phyloP scores from a whole-genome alignment of 2,113 vertebrate genomes.

The Dunckerocampus dactyliophorus region DNA sequence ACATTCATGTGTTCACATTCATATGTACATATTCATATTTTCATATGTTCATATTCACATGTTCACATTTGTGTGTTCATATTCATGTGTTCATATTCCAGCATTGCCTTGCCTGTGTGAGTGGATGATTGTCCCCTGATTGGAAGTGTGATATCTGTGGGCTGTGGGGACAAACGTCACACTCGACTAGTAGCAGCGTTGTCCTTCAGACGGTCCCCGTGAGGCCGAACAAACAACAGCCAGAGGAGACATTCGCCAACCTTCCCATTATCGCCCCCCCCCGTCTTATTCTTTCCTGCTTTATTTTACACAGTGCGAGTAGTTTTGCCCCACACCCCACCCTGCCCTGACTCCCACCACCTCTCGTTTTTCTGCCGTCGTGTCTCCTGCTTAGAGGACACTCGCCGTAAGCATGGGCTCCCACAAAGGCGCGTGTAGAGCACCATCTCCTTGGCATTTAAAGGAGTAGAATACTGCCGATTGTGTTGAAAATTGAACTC shows the following conservation, averaged over 20 bases:
- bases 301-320: conserved; percentile 45
- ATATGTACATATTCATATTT: too few species aligned
- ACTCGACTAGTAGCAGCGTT: conserved; percentile 63
- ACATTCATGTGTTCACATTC: background rate
- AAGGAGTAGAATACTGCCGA: conserved; percentile 73
- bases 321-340: conserved; percentile 49
- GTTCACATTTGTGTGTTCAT: too few species aligned
- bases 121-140: conserved; percentile 56
- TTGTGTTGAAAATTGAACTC: conserved; percentile 80
- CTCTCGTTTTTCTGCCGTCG: conserved; percentile 44
- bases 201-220: conserved; percentile 66
- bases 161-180: conserved; percentile 66
- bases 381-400: conserved; percentile 64
- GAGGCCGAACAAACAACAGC: conserved; percentile 60
- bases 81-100: too few species aligned
- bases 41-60: too few species aligned
- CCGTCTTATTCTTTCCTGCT: conserved; percentile 40
- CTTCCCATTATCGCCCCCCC: conserved; percentile 31
- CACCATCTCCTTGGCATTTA: conserved; percentile 76
- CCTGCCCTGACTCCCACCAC: conserved; percentile 34
- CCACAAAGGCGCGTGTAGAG: conserved; percentile 67
- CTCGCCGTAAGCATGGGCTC: conserved; percentile 66
- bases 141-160: conserved; percentile 60
- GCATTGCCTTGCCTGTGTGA: conserved; percentile 12
- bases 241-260: conserved; percentile 62